Percentiles rank a stretch among this genome's conserved stretches.
Evolutionary conservation across 2,113 vertebrate species (phyloP).

Genomic region (Platysteira castanea): DNA sequence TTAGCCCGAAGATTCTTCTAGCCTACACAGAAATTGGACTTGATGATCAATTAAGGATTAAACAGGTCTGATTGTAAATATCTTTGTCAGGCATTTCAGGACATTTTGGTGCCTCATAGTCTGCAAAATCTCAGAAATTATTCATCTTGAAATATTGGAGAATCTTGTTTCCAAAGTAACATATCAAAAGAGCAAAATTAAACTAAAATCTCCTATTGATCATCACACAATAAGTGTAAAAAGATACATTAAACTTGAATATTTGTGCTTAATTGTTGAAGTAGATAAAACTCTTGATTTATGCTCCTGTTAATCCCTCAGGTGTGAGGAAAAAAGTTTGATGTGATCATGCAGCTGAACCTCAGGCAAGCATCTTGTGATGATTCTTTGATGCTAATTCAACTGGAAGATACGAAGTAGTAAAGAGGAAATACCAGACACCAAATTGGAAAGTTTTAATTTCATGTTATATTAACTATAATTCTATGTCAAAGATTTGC

Average conservation of each 20-base stretch:
- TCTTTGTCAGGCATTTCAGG: neutral
- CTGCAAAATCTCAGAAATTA: neutral
- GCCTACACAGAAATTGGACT: neutral
- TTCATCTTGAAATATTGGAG: neutral
- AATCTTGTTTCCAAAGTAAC: neutral
- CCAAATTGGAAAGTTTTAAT: neutral
- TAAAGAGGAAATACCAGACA: neutral
- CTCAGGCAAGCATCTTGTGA: neutral
- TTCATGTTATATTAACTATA: neutral
- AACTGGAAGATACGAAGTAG: neutral
- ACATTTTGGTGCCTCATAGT: neutral
- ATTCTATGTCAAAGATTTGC: neutral
- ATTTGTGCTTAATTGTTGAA: neutral
- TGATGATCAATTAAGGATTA: neutral
- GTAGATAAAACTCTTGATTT: neutral
- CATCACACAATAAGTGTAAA: neutral
- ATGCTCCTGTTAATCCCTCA: neutral
- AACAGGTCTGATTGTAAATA: neutral
- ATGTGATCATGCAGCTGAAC: neutral
- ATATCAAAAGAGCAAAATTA: neutral
- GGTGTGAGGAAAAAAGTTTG: neutral
- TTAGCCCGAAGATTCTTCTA: neutral
- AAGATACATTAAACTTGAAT: neutral
- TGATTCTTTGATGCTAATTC: neutral
- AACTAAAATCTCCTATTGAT: neutral